Evolutionary conservation across 2,113 vertebrate species (phyloP).

Genomic region (Myotis brandtii): DNA sequence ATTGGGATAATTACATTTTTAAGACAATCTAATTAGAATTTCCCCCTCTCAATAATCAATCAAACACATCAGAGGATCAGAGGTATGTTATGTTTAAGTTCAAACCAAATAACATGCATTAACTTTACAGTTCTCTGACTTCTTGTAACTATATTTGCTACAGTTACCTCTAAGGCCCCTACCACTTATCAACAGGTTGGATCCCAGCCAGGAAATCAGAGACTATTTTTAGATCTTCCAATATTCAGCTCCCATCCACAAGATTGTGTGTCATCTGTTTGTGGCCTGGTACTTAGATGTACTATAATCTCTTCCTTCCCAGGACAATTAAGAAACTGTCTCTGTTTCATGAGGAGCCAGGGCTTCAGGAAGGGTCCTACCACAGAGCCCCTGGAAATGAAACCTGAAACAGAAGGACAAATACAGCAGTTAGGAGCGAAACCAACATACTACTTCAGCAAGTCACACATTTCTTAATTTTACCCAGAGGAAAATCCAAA

Average conservation of each 20-base stretch:
- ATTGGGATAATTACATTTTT: neutral
- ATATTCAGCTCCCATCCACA: neutral
- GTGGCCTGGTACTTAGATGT: neutral
- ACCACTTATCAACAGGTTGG: neutral
- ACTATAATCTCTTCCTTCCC: neutral
- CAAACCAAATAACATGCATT: neutral
- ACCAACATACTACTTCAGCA: accelerated
- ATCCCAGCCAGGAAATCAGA: neutral
- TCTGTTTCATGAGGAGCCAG: conserved; percentile 91
- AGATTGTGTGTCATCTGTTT: neutral
- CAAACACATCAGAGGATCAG: neutral
- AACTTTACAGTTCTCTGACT: neutral
- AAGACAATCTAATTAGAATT: neutral
- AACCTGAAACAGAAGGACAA: conserved; percentile 87
- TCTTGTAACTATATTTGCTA: neutral
- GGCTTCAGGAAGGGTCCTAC: conserved; percentile 92
- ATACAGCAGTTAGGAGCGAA: neutral
- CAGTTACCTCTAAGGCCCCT: neutral
- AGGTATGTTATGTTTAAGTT: neutral
- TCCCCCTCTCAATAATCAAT: neutral
- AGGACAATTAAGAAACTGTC: conserved; percentile 81
- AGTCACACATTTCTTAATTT: neutral
- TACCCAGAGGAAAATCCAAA: neutral
- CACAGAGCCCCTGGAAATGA: conserved; percentile 95
- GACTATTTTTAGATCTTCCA: neutral